Evolutionary conservation across 2,113 vertebrate species (phyloP), one percentile per base, ranked within the genome.

Genomic region (Aegotheles bennettii): DNA sequence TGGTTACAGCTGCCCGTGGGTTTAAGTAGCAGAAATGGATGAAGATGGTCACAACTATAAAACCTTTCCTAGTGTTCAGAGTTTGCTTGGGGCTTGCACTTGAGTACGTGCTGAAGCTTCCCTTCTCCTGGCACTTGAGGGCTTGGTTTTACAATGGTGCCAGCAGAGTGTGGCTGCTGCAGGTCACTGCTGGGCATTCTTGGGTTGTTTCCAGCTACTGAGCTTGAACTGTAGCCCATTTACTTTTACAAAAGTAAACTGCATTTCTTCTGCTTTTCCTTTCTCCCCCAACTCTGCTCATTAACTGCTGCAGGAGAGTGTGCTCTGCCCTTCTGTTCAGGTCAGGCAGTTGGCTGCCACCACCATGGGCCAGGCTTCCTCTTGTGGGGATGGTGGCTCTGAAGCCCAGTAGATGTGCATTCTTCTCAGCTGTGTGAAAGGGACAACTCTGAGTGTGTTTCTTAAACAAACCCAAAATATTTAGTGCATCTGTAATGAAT

Each of bases 381-480:
- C 13, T 33, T 33, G 42, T 77, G n/a, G 29, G 29, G 35, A 2
- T 75, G 57, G 47, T 64, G 67, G 51, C 76, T 87, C 60, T 7
- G 11, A 29, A 25, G 18, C 48, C 26, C 16, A 36, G 42, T 6
- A 16, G 12, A 16, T 20, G 4, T 0, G 4, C 13, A 16, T 71
- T 89, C 40, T 26, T 86, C 43, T 86, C 29, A 43, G 64, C 74
- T 70, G 16, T 51, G 16, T 48, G 68, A 65, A 68, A 63, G 43
- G 74, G 85, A 40, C 53, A 56, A 23, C 47, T 51, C 9, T 45
- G 76, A 76, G 50, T 23, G 6, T 61, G 60, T 91, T 92, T 89
- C 57, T 92, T 80, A 95, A 95, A 90, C 88, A 96, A 78, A 82
- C 51, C 74, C 57, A 57, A 65, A 90, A 54, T 94, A 88, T 80